These are phyloP conservation scores for Colossoma macropomum DNA, from an alignment of 2,113 vertebrate species.

Conservation along the genomic window DNA sequence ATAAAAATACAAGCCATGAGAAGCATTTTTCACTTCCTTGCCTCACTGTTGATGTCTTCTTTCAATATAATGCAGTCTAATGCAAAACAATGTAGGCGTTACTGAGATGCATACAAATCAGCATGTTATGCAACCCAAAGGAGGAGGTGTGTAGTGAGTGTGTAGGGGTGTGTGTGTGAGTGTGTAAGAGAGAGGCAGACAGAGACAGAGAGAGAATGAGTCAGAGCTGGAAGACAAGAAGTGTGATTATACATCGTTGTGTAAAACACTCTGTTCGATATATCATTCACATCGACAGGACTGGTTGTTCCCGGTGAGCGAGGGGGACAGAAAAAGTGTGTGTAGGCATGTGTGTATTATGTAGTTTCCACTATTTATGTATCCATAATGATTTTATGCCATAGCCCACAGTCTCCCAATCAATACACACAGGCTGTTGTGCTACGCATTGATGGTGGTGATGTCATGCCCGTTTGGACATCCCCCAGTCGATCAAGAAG, in stretches of 20 bases:
- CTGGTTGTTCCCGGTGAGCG: background rate
- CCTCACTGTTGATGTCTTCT: background rate
- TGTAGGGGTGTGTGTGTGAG: background rate
- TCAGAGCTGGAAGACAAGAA: background rate
- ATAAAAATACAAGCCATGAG: background rate
- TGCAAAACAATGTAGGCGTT: background rate
- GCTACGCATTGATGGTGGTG: constrained; percentile 25
- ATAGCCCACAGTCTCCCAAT: constrained; percentile 32
- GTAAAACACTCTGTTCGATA: constrained; percentile 29
- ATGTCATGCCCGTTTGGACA: constrained; percentile 38
- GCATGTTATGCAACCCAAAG: constrained; percentile 15
- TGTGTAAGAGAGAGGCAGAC: background rate
- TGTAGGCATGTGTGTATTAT: constrained; percentile 5
- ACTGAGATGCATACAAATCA: background rate
- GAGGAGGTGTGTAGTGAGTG: background rate
- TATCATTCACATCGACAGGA: constrained; percentile 19
- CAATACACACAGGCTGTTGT: background rate
- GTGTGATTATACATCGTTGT: constrained; percentile 28
- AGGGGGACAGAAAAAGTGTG: background rate
- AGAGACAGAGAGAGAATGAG: constrained; percentile 3
- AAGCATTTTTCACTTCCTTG: background rate
- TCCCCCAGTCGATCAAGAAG: constrained; percentile 24
- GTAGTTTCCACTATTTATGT: constrained; percentile 19
- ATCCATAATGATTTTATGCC: constrained; percentile 40
- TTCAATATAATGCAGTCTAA: background rate